Conservation (phyloP, 2,888 invertebrate species). For the Cyclophora punctaria region DNA sequence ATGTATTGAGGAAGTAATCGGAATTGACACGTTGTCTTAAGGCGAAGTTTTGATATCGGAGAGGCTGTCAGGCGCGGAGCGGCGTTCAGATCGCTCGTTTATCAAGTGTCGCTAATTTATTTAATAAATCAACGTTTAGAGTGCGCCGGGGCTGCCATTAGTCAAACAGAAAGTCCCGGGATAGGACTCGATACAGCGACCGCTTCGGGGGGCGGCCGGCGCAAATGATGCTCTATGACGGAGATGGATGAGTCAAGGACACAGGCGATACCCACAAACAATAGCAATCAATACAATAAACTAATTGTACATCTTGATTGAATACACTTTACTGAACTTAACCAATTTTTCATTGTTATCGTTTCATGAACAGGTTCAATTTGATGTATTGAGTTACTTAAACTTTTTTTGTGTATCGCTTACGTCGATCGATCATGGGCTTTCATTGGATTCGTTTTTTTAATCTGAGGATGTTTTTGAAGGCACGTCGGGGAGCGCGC, state of each 20-base stretch:
- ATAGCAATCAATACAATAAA: background rate
- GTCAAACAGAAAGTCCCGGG: constrained; percentile 40
- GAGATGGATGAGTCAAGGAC: constrained; percentile 46
- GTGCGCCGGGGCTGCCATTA: constrained; percentile 51
- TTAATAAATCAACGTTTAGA: constrained; percentile 59
- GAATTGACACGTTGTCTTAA: constrained; percentile 15
- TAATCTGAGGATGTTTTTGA: constrained; percentile 49
- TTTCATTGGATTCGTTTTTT: constrained; percentile 34
- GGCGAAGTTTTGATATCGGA: constrained; percentile 16
- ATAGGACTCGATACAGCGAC: constrained; percentile 29
- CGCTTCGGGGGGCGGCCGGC: constrained; percentile 8
- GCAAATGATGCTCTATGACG: constrained; percentile 56
- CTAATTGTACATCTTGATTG: background rate
- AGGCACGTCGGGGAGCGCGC: constrained; percentile 44
- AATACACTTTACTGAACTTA: background rate
- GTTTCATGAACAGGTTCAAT: background rate
- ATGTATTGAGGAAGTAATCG: background rate
- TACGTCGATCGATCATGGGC: constrained; percentile 39
- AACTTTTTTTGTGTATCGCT: constrained; percentile 20
- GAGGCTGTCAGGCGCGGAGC: constrained; percentile 16
- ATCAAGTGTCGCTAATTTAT: constrained; percentile 60
- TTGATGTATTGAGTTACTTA: background rate
- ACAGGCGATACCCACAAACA: constrained; percentile 1
- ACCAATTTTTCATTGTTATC: background rate
- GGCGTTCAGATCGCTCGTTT: constrained; percentile 49